Percentiles rank a stretch among this genome's conserved stretches.
These are phyloP conservation scores for Sander vitreus DNA, from an alignment of 2,113 vertebrate genomes.

Conservation along the genomic window DNA sequence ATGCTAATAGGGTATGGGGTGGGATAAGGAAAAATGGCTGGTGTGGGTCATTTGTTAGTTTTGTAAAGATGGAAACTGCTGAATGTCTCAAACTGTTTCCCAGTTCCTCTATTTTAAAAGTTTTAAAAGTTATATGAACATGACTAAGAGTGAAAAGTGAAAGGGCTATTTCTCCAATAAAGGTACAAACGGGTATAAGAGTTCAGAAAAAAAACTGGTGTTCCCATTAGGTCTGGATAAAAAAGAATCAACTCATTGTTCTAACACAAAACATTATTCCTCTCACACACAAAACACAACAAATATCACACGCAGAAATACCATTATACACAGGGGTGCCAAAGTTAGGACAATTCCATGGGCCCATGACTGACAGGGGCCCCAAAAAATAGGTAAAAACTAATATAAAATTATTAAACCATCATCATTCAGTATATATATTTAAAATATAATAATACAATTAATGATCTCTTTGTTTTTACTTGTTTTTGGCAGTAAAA, in stretches of 20 bases:
- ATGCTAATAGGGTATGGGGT: background rate
- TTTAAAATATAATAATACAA: too few species aligned
- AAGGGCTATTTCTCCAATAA: background rate
- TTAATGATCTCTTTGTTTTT: too few species aligned
- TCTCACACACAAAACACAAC: background rate
- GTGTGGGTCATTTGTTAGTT: background rate
- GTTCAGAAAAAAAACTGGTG: background rate
- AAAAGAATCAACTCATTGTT: background rate
- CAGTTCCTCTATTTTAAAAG: background rate
- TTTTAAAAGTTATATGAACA: background rate
- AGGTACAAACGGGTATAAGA: background rate
- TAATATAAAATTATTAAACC: too few species aligned
- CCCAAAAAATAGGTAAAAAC: too few species aligned
- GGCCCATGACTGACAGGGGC: too few species aligned
- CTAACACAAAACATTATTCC: background rate
- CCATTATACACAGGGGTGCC: too few species aligned
- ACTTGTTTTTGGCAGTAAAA: too few species aligned
- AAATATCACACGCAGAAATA: background rate
- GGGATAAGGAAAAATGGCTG: background rate
- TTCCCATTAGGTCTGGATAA: background rate
- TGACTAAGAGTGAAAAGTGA: background rate
- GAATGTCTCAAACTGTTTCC: background rate
- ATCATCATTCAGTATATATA: too few species aligned
- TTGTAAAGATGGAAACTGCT: background rate
- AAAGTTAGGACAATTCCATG: too few species aligned